Conservation (phyloP, 2,888 invertebrate genomes). For the Pyrrhia umbra region DNA sequence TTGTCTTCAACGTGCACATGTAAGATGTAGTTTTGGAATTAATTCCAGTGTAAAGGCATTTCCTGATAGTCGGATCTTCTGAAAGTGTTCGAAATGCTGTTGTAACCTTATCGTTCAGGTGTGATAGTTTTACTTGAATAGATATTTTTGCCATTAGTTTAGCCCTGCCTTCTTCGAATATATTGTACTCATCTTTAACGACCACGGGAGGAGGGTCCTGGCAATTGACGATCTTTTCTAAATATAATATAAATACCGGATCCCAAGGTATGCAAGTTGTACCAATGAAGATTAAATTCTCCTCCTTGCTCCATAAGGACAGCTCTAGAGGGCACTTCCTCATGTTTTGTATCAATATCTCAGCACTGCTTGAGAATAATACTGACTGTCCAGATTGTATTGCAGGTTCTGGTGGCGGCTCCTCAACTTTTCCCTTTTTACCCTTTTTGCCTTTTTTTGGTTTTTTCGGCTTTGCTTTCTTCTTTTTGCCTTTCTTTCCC, state of each 20-base stretch:
- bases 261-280: conserved; percentile 81
- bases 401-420: conserved; percentile 80
- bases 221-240: conserved; percentile 74
- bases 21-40: conserved; percentile 85
- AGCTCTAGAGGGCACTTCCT: conserved; percentile 78
- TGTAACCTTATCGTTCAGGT: conserved; percentile 80
- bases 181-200: conserved; percentile 82
- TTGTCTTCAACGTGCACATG: conserved; percentile 85
- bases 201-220: conserved; percentile 71
- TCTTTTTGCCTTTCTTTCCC: conserved; percentile 77
- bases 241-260: conserved; percentile 74
- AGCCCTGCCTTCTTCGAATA: conserved; percentile 84
- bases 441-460: conserved; percentile 77
- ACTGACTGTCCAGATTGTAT: conserved; percentile 87
- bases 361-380: conserved; percentile 81
- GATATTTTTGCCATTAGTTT: conserved; percentile 82
- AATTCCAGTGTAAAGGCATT: conserved; percentile 83
- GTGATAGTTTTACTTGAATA: conserved; percentile 81
- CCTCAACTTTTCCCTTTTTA: conserved; percentile 66
- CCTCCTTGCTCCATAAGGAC: conserved; percentile 85
- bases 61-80: conserved; percentile 80
- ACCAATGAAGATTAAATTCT: conserved; percentile 80
- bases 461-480: conserved; percentile 72
- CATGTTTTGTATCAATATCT: conserved; percentile 82
- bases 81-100: conserved; percentile 84